Conservation (phyloP, 2,888 invertebrate species). For the Ormyrus pomaceus region DNA sequence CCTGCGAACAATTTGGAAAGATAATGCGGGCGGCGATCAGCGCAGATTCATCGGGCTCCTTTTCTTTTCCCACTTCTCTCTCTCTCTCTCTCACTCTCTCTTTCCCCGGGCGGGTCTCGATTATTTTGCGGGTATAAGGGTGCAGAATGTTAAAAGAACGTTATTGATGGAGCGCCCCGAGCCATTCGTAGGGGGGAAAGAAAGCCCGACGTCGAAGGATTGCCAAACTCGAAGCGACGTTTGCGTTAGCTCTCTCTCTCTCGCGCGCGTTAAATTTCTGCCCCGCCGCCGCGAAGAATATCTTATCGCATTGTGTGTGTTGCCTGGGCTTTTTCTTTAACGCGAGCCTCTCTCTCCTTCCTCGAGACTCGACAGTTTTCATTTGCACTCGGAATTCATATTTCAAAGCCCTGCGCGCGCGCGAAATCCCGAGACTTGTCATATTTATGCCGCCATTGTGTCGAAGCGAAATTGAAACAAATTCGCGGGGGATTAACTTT, state of each 20-base stretch:
- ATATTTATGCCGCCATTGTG: too few species aligned
- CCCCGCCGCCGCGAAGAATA: too few species aligned
- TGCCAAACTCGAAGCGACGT: background rate
- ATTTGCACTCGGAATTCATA: too few species aligned
- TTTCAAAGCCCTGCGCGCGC: too few species aligned
- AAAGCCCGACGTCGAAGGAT: background rate
- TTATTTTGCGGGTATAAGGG: slow-evolving; percentile 29
- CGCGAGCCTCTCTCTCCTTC: too few species aligned
- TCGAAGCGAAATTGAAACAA: too few species aligned
- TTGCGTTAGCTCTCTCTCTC: background rate
- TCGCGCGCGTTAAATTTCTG: too few species aligned
- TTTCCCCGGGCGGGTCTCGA: background rate
- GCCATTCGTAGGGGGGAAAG: background rate
- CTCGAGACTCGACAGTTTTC: too few species aligned
- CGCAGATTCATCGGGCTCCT: slow-evolving; percentile 57
- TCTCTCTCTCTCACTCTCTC: background rate
- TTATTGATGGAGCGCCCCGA: slow-evolving; percentile 28
- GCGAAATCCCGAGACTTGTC: too few species aligned
- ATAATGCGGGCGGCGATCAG: slow-evolving; percentile 64
- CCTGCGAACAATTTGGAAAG: slow-evolving; percentile 66
- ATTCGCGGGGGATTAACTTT: too few species aligned
- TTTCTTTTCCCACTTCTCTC: slow-evolving; percentile 1
- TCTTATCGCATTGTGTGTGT: too few species aligned
- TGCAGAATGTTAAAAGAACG: slow-evolving; percentile 19
- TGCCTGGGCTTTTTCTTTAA: too few species aligned